phyloP scores from a whole-genome alignment of 2,113 vertebrate genomes.

The Menura novaehollandiae region DNA sequence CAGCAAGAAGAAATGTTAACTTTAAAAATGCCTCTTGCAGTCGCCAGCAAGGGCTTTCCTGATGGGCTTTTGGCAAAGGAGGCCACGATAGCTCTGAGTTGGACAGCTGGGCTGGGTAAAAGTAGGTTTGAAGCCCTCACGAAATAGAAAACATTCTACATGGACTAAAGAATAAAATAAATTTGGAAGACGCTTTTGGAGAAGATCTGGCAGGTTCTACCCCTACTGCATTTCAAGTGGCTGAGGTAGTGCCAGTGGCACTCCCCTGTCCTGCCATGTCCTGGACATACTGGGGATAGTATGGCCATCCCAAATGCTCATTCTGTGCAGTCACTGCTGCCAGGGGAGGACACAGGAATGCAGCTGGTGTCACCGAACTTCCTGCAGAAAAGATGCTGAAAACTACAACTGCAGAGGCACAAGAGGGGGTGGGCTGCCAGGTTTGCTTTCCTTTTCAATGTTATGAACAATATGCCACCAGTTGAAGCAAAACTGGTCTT shows the following conservation, averaged over 20 bases:
- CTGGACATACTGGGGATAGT: neutral
- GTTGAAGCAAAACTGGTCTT: neutral
- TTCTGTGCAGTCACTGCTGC: neutral
- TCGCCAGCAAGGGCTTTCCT: neutral
- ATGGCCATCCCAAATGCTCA: accelerated
- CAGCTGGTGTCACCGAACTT: neutral
- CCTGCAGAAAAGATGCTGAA: neutral
- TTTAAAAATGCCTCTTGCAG: neutral
- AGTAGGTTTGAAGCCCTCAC: neutral
- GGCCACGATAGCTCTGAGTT: neutral
- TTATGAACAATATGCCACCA: neutral
- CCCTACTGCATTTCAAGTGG: neutral
- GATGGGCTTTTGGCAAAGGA: neutral
- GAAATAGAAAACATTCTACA: neutral
- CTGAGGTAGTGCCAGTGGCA: neutral
- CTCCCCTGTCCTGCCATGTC: neutral
- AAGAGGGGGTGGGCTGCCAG: neutral
- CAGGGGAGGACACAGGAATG: neutral
- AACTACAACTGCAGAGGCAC: neutral
- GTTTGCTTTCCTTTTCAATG: neutral
- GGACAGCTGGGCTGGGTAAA: neutral
- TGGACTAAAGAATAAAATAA: neutral
- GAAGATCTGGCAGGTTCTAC: neutral
- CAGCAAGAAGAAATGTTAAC: neutral
- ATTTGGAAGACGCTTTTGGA: neutral